Conservation (phyloP, 2,888 invertebrate species). For the Phytoseiulus persimilis region DNA sequence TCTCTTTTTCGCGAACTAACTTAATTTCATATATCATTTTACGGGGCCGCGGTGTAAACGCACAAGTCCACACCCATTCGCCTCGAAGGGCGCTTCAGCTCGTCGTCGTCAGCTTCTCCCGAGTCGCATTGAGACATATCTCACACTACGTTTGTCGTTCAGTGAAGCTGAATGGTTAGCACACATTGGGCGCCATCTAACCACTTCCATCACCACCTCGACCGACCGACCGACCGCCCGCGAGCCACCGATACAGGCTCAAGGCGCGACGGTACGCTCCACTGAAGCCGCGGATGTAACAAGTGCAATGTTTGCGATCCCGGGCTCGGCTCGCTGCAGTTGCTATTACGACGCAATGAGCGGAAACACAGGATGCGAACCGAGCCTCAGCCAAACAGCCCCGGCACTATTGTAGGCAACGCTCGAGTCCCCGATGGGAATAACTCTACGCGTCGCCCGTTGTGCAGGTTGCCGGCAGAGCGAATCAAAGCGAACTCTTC, state of each 20-base stretch:
- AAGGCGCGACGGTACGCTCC: background rate
- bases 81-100: background rate
- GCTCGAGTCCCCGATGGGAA: background rate
- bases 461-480: background rate
- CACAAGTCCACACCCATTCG: background rate
- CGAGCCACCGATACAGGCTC: too few species aligned
- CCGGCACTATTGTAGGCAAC: background rate
- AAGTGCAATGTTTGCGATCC: slow-evolving; percentile 5
- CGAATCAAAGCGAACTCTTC: background rate
- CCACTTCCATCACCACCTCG: background rate
- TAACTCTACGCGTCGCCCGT: background rate
- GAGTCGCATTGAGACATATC: background rate
- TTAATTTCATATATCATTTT: background rate
- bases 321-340: background rate
- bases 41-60: background rate
- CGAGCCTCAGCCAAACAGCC: background rate
- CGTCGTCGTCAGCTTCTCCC: background rate
- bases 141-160: background rate
- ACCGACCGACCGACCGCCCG: background rate
- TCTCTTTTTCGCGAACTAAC: background rate
- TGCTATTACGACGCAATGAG: background rate
- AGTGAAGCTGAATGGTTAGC: background rate
- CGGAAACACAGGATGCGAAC: slow-evolving; percentile 5
- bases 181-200: background rate
- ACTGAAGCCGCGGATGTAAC: background rate